Evolutionary conservation across 2,888 invertebrate genomes (phyloP), one percentile per base, ranked within the genome.

Genomic region (Timandra comae): DNA sequence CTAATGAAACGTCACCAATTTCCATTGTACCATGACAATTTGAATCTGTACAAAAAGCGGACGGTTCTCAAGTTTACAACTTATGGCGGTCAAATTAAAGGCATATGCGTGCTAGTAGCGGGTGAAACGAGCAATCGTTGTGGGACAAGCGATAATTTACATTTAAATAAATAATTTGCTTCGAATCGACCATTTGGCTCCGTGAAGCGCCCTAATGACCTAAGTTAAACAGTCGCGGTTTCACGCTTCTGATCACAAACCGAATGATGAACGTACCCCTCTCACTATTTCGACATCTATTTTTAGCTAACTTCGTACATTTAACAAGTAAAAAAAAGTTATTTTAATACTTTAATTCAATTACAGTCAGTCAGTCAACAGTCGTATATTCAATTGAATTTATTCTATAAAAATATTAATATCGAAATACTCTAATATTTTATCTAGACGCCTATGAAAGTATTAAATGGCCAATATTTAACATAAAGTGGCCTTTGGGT

Each of bases 101-200:
- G 61, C 73, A 72, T 73, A 74, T 73, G 73, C 67, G 66, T 60
- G 61, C 62, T 63, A 62, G 57, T 54, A 58, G 52, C 45, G 46
- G 39, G 49, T 46, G 46, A 5, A 5, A 16, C 16, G 4, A n/a
- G n/a, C n/a, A 29, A 24, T 9, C 42, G 46, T 49, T 51, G 54
- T 44, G 52, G 62, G 60, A 61, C 67, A 63, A 63, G 63, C 63
- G 61, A 63, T 75, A 77, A 80, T 80, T 78, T 76, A 68, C 79
- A 75, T 84, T 77, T 82, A 81, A 84, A 82, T 81, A 80, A 81
- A 81, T 82, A 79, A 85, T 85, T 81, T 69, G 74, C 71, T 72
- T 68, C 49, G 36, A 36, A 35, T 30, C 16, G 24, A 65, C 69
- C 84, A 82, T 80, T 79, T 80, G 81, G 80, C 56, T 57, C 62